Percentiles rank a stretch among this genome's conserved stretches.
Evolutionary conservation across 2,888 invertebrate genomes (phyloP).

Genomic region (Cryptus viduatorius): DNA sequence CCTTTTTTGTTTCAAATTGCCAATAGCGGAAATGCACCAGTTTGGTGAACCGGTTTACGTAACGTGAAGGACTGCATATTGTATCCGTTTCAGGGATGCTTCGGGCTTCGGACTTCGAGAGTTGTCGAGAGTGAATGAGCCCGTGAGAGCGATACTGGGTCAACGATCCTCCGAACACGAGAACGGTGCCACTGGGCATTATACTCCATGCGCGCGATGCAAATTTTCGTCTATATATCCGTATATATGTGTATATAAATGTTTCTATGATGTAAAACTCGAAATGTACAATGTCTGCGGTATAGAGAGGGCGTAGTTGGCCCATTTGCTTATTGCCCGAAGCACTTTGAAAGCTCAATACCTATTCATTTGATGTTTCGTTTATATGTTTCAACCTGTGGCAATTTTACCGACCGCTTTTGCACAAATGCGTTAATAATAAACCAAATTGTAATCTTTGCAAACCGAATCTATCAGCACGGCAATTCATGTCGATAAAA

Average conservation of each 20-base stretch:
- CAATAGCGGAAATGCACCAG: conserved; percentile 11
- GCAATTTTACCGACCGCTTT: not conserved
- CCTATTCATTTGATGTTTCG: conserved; percentile 21
- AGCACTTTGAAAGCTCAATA: conserved; percentile 10
- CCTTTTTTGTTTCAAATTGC: not conserved
- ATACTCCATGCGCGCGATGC: conserved; percentile 10
- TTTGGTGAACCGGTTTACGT: not conserved
- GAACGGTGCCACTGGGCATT: conserved; percentile 23
- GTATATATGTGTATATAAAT: not conserved
- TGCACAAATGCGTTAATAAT: not conserved
- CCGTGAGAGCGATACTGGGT: conserved; percentile 43
- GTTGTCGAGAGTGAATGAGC: conserved; percentile 34
- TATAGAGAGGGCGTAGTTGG: conserved; percentile 22
- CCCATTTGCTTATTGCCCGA: conserved; percentile 41
- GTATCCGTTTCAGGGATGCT: conserved; percentile 21
- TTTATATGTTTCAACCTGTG: not conserved
- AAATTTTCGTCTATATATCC: conserved; percentile 6
- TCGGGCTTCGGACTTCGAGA: conserved; percentile 6
- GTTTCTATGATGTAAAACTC: conserved; percentile 26
- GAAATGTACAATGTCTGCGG: conserved; percentile 36
- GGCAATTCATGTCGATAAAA: not conserved
- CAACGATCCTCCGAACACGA: conserved; percentile 46
- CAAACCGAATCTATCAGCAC: not conserved
- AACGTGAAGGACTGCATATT: conserved; percentile 7
- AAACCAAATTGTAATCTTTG: not conserved